Percentiles rank a stretch among this genome's conserved stretches.
Evolutionary conservation across 1,140 invertebrate species (phyloP).

Genomic region (Luehdorfia chinensis): DNA sequence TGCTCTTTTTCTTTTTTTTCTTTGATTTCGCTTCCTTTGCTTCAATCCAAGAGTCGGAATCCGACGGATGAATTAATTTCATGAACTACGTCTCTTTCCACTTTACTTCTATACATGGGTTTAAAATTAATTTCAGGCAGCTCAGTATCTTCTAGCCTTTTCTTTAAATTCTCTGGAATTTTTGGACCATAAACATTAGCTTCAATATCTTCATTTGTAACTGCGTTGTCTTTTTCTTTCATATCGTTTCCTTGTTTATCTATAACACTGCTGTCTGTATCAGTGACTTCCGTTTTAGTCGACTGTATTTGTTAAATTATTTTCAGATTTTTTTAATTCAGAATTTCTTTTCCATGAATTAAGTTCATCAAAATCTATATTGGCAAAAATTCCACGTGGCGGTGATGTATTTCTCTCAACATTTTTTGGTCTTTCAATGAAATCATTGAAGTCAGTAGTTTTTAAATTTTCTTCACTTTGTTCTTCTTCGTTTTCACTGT

Average conservation of each 20-base stretch:
- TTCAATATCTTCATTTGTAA: background rate
- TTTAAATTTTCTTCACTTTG: slow-evolving; percentile 25
- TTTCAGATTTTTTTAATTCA: slow-evolving; percentile 28
- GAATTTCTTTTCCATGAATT: slow-evolving; percentile 67
- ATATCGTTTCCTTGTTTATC: slow-evolving; percentile 15
- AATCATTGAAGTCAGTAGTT: slow-evolving; percentile 29
- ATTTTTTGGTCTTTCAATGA: slow-evolving; percentile 50
- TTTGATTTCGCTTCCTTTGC: slow-evolving; percentile 49
- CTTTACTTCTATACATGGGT: slow-evolving; percentile 39
- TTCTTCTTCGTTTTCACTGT: slow-evolving; percentile 77
- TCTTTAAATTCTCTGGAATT: slow-evolving; percentile 72
- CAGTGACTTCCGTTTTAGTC: slow-evolving; percentile 14
- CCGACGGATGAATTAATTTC: slow-evolving; percentile 45
- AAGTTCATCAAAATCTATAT: slow-evolving; percentile 82
- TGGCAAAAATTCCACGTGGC: slow-evolving; percentile 85
- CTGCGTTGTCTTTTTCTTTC: slow-evolving; percentile 26
- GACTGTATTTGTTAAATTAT: slow-evolving; percentile 17
- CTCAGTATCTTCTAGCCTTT: slow-evolving; percentile 28
- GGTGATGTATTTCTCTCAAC: slow-evolving; percentile 81
- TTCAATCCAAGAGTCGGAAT: slow-evolving; percentile 68
- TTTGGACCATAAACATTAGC: slow-evolving; percentile 75
- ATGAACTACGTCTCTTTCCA: slow-evolving; percentile 25
- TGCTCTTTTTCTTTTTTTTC: slow-evolving; percentile 66
- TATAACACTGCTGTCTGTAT: slow-evolving; percentile 22
- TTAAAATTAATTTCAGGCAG: slow-evolving; percentile 22